phyloP scores from a whole-genome alignment of 2,888 invertebrate species.

The Chymomyza caudatula region DNA sequence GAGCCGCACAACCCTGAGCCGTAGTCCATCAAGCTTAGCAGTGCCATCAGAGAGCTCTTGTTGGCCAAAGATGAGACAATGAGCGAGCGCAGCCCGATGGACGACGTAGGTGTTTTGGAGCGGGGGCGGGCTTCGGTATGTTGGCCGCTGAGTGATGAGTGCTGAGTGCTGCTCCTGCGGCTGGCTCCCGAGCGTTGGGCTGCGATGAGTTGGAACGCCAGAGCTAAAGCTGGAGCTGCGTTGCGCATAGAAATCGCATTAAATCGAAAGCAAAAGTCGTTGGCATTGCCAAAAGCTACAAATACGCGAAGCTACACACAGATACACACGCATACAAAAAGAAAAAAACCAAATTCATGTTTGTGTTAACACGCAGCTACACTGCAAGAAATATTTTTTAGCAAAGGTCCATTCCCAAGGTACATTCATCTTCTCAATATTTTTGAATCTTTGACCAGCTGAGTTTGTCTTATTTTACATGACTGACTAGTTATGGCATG shows the following conservation, averaged over 20 bases:
- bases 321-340: not conserved
- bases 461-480: no score
- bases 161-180: not conserved
- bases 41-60: not conserved
- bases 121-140: not conserved
- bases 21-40: constrained; percentile 30
- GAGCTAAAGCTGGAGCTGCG: not conserved
- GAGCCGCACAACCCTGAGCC: not conserved
- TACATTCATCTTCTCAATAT: no score
- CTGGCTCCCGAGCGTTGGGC: not conserved
- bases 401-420: no score
- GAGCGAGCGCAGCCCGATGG: not conserved
- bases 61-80: constrained; percentile 3
- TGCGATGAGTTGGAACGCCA: not conserved
- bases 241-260: constrained; percentile 46
- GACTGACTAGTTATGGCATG: no score
- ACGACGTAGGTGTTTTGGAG: not conserved
- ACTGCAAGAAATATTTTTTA: no score
- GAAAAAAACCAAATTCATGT: constrained; percentile 33
- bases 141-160: not conserved
- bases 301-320: not conserved
- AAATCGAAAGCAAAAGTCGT: constrained; percentile 35
- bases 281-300: not conserved
- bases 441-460: no score
- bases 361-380: constrained; percentile 3